These are phyloP conservation scores for Sinocyclocheilus grahami DNA, from an alignment of 2,113 vertebrate species.

Conservation along the genomic window DNA sequence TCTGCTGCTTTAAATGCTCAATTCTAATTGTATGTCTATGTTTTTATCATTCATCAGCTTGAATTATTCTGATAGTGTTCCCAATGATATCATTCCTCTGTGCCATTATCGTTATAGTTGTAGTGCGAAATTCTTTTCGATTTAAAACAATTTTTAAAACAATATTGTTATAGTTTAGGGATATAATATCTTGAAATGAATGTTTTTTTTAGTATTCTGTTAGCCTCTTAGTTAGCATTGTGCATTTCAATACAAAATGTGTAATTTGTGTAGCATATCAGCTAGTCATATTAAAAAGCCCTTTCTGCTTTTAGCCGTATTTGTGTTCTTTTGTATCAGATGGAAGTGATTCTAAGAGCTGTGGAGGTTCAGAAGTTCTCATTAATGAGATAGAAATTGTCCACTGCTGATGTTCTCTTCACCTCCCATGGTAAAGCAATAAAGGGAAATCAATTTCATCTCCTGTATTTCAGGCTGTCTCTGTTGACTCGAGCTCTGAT, in stretches of 20 bases:
- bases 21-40: too few species aligned
- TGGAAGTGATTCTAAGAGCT: not conserved
- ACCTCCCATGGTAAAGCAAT: slow-evolving; percentile 11
- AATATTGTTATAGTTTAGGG: not conserved
- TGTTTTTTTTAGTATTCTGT: not conserved
- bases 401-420: slow-evolving; percentile 9
- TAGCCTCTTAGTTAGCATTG: too few species aligned
- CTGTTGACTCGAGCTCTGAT: slow-evolving; percentile 18
- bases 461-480: slow-evolving; percentile 23
- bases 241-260: not conserved
- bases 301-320: not conserved
- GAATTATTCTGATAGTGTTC: not conserved
- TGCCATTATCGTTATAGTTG: too few species aligned
- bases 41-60: too few species aligned
- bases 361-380: not conserved
- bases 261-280: not conserved
- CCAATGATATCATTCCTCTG: too few species aligned
- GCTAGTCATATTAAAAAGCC: not conserved
- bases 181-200: not conserved
- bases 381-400: slow-evolving; percentile 2
- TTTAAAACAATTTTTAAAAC: not conserved
- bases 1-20: too few species aligned
- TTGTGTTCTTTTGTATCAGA: not conserved
- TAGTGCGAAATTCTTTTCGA: not conserved
- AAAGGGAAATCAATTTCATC: slow-evolving; percentile 34